These are phyloP conservation scores for Arge pagana DNA, from an alignment of 2,888 invertebrate genomes.

Conservation along the genomic window DNA sequence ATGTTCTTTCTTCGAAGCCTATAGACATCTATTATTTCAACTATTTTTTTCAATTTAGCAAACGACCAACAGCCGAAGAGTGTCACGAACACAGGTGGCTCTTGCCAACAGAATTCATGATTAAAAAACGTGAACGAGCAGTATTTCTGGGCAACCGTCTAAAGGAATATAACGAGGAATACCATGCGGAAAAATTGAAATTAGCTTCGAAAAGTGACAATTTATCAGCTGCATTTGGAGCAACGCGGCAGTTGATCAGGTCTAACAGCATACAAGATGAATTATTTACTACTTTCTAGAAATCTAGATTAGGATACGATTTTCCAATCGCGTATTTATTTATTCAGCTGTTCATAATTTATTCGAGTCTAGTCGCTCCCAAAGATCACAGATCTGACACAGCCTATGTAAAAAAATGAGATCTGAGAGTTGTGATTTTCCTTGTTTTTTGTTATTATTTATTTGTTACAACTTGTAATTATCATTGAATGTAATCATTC, in stretches of 20 bases:
- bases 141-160: slow-evolving; percentile 83
- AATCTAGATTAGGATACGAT: slow-evolving; percentile 39
- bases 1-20: neutral
- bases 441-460: slow-evolving; percentile 52
- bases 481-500: slow-evolving; percentile 33
- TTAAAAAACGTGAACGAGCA: slow-evolving; percentile 86
- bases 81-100: slow-evolving; percentile 97
- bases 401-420: slow-evolving; percentile 25
- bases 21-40: neutral
- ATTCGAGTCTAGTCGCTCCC: slow-evolving; percentile 36
- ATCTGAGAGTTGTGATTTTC: slow-evolving; percentile 40
- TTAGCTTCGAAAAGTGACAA: slow-evolving; percentile 66
- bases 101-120: slow-evolving; percentile 88
- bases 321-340: slow-evolving; percentile 47
- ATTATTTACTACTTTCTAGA: slow-evolving; percentile 64
- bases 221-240: slow-evolving; percentile 63
- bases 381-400: slow-evolving; percentile 25
- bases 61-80: slow-evolving; percentile 92
- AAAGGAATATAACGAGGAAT: slow-evolving; percentile 81
- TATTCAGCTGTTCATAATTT: slow-evolving; percentile 34
- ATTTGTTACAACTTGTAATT: slow-evolving; percentile 50
- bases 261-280: slow-evolving; percentile 88
- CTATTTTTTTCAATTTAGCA: slow-evolving; percentile 64
- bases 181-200: slow-evolving; percentile 71
- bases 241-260: slow-evolving; percentile 67